Conservation (phyloP, 2,113 vertebrate genomes). For the Engystomops pustulosus region DNA sequence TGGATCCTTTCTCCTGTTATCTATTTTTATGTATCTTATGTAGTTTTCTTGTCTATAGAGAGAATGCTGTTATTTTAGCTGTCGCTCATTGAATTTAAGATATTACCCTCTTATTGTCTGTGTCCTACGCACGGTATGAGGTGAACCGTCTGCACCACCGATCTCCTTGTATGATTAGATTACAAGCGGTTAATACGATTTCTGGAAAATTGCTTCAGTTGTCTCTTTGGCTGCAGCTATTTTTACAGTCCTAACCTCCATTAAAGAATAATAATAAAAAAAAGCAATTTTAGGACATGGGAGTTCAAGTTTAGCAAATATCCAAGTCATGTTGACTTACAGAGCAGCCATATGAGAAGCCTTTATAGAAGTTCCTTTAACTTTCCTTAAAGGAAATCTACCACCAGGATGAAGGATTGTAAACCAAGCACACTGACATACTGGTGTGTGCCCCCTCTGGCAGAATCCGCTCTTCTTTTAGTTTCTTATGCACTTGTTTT, state of each 20-base stretch:
- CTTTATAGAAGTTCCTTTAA: background rate
- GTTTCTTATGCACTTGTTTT: no score
- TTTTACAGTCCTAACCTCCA: constrained; percentile 19
- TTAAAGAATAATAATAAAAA: background rate
- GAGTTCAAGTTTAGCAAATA: no score
- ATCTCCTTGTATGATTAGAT: constrained; percentile 1
- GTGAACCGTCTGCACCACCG: no score
- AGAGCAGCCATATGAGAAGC: background rate
- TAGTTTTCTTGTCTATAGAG: background rate
- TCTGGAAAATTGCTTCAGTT: background rate
- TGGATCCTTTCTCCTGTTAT: background rate
- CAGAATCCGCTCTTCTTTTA: no score
- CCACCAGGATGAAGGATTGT: no score
- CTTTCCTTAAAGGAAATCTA: no score
- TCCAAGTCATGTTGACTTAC: no score
- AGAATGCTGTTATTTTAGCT: background rate
- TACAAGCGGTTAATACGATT: constrained; percentile 26
- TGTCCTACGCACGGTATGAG: background rate
- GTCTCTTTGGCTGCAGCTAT: constrained; percentile 1
- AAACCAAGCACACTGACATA: no score
- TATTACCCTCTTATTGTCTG: background rate
- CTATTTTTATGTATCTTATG: background rate
- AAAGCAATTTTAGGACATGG: background rate
- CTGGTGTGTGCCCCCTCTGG: no score
- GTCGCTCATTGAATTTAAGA: background rate